Conservation (phyloP, 2,797 vertebrate genomes). For the Furcifer pardalis region DNA sequence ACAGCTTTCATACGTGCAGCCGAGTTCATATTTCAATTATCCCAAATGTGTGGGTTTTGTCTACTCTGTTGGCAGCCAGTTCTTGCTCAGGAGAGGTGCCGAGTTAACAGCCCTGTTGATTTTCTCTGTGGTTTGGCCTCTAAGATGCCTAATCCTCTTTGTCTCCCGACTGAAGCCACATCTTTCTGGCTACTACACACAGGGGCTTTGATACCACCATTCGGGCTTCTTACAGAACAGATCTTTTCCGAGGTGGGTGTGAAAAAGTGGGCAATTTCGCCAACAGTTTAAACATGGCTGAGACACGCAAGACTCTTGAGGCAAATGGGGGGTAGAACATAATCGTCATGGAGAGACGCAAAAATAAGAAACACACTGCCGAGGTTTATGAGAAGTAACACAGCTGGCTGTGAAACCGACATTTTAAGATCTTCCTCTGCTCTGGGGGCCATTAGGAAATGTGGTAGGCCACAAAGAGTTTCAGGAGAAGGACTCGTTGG, state of each 20-base stretch:
- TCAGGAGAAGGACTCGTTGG: constrained; percentile 32
- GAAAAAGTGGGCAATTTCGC: constrained; percentile 50
- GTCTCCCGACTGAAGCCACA: constrained; percentile 60
- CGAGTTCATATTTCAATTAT: background rate
- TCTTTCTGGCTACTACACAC: constrained; percentile 17
- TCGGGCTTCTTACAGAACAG: constrained; percentile 57
- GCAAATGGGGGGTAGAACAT: background rate
- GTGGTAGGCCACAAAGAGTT: background rate
- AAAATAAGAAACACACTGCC: constrained; percentile 38
- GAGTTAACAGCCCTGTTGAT: constrained; percentile 31
- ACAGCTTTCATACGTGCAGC: background rate
- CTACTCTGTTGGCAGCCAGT: constrained; percentile 38
- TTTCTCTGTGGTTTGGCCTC: constrained; percentile 36
- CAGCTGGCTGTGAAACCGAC: constrained; percentile 42
- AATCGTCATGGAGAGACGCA: background rate
- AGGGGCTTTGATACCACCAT: constrained; percentile 34
- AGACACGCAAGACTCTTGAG: constrained; percentile 61
- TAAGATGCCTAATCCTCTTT: constrained; percentile 31
- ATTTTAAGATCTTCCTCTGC: background rate
- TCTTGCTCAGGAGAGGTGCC: constrained; percentile 48
- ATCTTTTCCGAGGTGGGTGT: constrained; percentile 55
- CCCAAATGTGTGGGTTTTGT: background rate
- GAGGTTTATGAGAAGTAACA: constrained; percentile 65
- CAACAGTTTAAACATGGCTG: constrained; percentile 56
- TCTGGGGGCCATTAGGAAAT: constrained; percentile 29